Evolutionary conservation across 2,797 vertebrate genomes (phyloP).

Genomic region (Spatula versicolor): DNA sequence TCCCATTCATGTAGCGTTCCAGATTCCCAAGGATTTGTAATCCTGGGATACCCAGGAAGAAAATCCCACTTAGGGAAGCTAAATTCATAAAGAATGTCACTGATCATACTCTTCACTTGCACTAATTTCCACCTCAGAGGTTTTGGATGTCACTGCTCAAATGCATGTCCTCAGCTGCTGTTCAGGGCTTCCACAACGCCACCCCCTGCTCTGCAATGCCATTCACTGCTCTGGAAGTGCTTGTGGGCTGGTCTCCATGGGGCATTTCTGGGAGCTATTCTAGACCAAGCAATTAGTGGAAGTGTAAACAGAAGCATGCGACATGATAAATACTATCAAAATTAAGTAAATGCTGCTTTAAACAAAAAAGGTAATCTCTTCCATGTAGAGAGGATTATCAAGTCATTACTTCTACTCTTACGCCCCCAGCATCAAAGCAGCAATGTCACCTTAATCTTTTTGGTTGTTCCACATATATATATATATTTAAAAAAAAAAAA

Average conservation of each 20-base stretch:
- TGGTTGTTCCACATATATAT: background rate
- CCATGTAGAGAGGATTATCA: background rate
- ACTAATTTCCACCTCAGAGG: constrained; percentile 61
- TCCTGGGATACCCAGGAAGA: constrained; percentile 2
- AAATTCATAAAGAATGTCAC: constrained; percentile 37
- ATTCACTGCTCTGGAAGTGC: constrained; percentile 11
- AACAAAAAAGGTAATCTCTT: background rate
- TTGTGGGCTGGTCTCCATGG: background rate
- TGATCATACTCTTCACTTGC: constrained; percentile 53
- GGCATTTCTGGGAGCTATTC: constrained; percentile 47
- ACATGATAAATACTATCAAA: constrained; percentile 19
- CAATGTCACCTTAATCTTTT: background rate
- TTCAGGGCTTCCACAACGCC: constrained; percentile 9
- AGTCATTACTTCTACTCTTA: background rate
- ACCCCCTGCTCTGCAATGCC: background rate
- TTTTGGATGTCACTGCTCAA: constrained; percentile 23
- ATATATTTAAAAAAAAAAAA: background rate
- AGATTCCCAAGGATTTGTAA: constrained; percentile 25
- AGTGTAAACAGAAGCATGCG: constrained; percentile 44
- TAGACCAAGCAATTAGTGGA: constrained; percentile 44
- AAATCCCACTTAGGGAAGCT: constrained; percentile 11
- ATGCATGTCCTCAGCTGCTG: constrained; percentile 27
- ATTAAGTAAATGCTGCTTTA: constrained; percentile 1
- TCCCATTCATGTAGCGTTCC: background rate
- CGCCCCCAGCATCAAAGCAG: background rate